phyloP scores from a whole-genome alignment of 2,797 vertebrate species.

The Pseudopleuronectes americanus region DNA sequence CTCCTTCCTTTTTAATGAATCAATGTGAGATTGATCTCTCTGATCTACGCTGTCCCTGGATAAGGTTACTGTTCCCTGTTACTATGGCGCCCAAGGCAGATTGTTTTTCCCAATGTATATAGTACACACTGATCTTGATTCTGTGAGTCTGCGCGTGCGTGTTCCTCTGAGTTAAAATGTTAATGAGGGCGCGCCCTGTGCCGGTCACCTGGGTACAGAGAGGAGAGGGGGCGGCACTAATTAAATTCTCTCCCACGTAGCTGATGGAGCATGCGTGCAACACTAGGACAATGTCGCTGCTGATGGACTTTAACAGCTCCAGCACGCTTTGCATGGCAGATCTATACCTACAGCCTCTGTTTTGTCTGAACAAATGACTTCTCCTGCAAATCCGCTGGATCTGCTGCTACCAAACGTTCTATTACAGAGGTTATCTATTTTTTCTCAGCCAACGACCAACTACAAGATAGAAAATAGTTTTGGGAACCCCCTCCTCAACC shows the following conservation, averaged over 20 bases:
- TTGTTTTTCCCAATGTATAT: slow-evolving; percentile 66
- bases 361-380: not conserved
- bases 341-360: not conserved
- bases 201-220: slow-evolving; percentile 67
- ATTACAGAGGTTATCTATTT: no score
- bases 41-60: slow-evolving; percentile 40
- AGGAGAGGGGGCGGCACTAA: slow-evolving; percentile 53
- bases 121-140: slow-evolving; percentile 38
- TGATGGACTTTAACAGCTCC: slow-evolving; percentile 16
- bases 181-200: slow-evolving; percentile 67
- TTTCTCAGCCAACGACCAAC: no score
- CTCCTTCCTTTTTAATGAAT: not conserved
- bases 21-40: slow-evolving; percentile 18
- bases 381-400: not conserved
- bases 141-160: slow-evolving; percentile 23
- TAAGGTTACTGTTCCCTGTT: slow-evolving; percentile 60
- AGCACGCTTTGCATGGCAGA: slow-evolving; percentile 30
- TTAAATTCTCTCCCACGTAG: slow-evolving; percentile 57
- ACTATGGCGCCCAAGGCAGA: slow-evolving; percentile 51
- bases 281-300: not conserved
- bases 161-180: slow-evolving; percentile 68
- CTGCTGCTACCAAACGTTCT: not conserved
- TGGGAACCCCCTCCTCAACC: no score
- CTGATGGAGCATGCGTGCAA: slow-evolving; percentile 21
- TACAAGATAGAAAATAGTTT: no score